Percentiles rank a stretch among this genome's conserved stretches.
Conservation (phyloP, 2,888 invertebrate genomes). For the Toxonevra muliebris region DNA sequence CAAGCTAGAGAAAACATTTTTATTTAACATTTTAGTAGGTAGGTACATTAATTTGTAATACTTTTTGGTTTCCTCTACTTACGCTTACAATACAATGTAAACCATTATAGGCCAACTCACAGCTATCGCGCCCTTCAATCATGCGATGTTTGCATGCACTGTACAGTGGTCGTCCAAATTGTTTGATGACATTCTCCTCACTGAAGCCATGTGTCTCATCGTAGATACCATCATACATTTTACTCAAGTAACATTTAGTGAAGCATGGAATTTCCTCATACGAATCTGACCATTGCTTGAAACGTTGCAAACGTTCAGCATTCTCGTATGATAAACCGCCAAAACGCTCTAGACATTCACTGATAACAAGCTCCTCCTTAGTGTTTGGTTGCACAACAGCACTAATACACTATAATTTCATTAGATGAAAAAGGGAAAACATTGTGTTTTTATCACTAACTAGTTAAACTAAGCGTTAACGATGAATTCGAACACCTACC, state of each 20-base stretch:
- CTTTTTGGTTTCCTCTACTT: slow-evolving; percentile 38
- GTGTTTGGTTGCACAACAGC: slow-evolving; percentile 19
- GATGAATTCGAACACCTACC: slow-evolving; percentile 27
- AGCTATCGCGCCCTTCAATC: slow-evolving; percentile 39
- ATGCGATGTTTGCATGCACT: slow-evolving; percentile 52
- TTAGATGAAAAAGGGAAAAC: not conserved
- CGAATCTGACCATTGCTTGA: slow-evolving; percentile 51
- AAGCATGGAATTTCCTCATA: slow-evolving; percentile 58
- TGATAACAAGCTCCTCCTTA: slow-evolving; percentile 44
- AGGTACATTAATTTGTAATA: not conserved
- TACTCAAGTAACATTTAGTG: slow-evolving; percentile 52
- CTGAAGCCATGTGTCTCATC: slow-evolving; percentile 48
- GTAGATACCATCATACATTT: slow-evolving; percentile 54
- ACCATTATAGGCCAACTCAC: slow-evolving; percentile 53
- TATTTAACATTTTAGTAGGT: not conserved
- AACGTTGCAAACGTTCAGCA: slow-evolving; percentile 49
- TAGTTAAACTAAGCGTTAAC: not conserved
- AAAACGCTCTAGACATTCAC: slow-evolving; percentile 47
- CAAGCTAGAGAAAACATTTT: slow-evolving; percentile 44
- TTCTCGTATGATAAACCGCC: slow-evolving; percentile 49
- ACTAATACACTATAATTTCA: slow-evolving; percentile 21
- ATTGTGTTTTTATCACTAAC: not conserved
- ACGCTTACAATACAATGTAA: slow-evolving; percentile 58
- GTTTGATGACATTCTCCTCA: slow-evolving; percentile 39
- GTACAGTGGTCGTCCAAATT: slow-evolving; percentile 51